Percentiles rank a stretch among this genome's conserved stretches.
phyloP scores from a whole-genome alignment of 2,888 invertebrate species.

The Chelonus formosanus region DNA sequence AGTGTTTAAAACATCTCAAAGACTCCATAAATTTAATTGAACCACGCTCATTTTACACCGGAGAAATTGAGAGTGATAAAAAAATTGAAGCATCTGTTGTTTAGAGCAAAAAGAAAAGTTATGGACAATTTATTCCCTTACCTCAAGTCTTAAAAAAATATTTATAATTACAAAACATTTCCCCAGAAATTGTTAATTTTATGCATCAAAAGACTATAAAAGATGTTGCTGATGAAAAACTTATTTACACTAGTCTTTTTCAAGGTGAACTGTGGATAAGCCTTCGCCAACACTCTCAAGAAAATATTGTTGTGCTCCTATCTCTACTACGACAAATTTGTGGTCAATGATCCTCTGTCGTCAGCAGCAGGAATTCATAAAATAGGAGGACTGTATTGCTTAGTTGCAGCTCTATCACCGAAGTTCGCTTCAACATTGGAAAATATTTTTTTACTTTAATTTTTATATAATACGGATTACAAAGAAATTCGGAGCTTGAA shows the following conservation, averaged over 20 bases:
- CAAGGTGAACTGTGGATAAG: neutral
- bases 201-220: too few relatives aligned
- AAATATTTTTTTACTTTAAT: too few relatives aligned
- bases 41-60: neutral
- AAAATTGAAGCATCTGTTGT: neutral
- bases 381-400: neutral
- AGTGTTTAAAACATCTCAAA: neutral
- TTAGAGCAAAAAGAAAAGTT: neutral
- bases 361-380: slow-evolving; percentile 5
- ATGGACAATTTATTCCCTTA: neutral
- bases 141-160: neutral
- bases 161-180: neutral
- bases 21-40: too few relatives aligned
- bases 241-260: slow-evolving; percentile 2
- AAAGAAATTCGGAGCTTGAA: too few relatives aligned
- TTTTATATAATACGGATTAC: too few relatives aligned
- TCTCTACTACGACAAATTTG: slow-evolving; percentile 3
- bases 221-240: neutral
- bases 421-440: too few relatives aligned
- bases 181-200: neutral
- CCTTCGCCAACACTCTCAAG: neutral
- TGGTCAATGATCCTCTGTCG: slow-evolving; percentile 1
- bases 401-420: too few relatives aligned
- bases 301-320: slow-evolving; percentile 1
- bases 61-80: neutral